phyloP scores from a whole-genome alignment of 1,140 invertebrate species.

The Aricia agestis region DNA sequence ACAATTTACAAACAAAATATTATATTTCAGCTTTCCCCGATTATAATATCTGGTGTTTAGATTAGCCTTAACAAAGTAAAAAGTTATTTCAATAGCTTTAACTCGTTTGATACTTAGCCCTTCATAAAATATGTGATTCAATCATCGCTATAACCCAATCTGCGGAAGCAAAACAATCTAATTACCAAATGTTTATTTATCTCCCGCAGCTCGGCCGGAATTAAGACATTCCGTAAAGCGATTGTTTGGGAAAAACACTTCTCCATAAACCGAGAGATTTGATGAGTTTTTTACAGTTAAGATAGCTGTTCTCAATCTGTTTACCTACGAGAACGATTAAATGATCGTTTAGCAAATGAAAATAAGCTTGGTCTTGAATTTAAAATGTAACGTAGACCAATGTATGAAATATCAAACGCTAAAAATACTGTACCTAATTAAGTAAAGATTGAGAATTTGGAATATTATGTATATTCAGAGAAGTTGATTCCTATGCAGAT shows the following conservation, averaged over 20 bases:
- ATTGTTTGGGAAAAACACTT: constrained; percentile 16
- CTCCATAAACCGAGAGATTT: not conserved
- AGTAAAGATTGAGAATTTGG: no score
- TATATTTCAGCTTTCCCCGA: no score
- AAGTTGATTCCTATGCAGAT: no score
- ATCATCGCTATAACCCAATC: not conserved
- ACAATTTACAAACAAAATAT: no score
- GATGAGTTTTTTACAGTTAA: not conserved
- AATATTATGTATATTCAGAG: no score
- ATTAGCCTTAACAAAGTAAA: no score
- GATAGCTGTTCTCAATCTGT: constrained; percentile 28
- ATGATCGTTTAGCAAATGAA: constrained; percentile 23
- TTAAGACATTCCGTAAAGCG: constrained; percentile 13
- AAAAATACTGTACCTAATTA: no score
- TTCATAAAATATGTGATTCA: not conserved
- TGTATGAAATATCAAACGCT: no score
- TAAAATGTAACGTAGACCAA: no score
- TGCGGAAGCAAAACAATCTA: not conserved
- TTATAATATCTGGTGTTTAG: no score
- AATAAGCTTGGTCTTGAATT: constrained; percentile 48
- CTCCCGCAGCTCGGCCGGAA: not conserved
- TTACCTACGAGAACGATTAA: constrained; percentile 30
- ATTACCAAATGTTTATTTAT: constrained; percentile 6
- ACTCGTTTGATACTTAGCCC: no score
- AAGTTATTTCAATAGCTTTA: no score